phyloP scores from a whole-genome alignment of 2,888 invertebrate species.

The Cosmorhoe ocellata region DNA sequence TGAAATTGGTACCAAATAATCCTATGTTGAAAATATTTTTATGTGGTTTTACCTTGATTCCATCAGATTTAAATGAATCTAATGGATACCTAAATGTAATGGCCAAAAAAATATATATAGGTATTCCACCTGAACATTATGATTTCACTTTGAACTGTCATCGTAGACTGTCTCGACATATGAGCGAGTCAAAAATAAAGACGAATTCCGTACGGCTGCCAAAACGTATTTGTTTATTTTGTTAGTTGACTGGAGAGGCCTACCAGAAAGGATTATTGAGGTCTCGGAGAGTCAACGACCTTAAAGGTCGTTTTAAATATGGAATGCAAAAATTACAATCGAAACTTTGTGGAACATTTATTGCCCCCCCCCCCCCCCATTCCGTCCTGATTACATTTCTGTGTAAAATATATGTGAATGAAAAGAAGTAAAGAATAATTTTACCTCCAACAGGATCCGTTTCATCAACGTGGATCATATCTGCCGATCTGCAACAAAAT shows the following conservation, averaged over 20 bases:
- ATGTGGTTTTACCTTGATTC: too few species aligned
- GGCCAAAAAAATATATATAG: too few species aligned
- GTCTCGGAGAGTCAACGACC: slow-evolving; percentile 24
- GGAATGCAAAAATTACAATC: slow-evolving; percentile 2
- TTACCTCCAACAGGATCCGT: slow-evolving; percentile 95
- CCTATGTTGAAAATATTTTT: too few species aligned
- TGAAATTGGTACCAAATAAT: too few species aligned
- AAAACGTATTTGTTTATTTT: slow-evolving; percentile 35
- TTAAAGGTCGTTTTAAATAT: slow-evolving; percentile 21
- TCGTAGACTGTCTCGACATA: slow-evolving; percentile 41
- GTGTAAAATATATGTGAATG: not conserved
- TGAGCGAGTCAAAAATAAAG: slow-evolving; percentile 52
- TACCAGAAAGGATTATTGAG: slow-evolving; percentile 20
- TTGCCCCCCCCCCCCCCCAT: too few species aligned
- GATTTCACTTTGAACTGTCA: slow-evolving; percentile 36
- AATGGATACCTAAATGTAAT: too few species aligned
- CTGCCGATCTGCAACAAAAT: slow-evolving; percentile 70
- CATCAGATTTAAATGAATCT: too few species aligned
- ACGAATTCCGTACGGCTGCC: slow-evolving; percentile 43
- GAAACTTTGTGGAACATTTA: too few species aligned
- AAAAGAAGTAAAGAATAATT: slow-evolving; percentile 39
- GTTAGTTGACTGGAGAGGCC: slow-evolving; percentile 26
- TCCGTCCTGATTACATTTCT: slow-evolving; percentile 4
- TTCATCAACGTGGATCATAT: slow-evolving; percentile 95
- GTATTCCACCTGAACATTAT: slow-evolving; percentile 13